Evolutionary conservation across 2,888 invertebrate genomes (phyloP).

Genomic region (Emesis castigata): DNA sequence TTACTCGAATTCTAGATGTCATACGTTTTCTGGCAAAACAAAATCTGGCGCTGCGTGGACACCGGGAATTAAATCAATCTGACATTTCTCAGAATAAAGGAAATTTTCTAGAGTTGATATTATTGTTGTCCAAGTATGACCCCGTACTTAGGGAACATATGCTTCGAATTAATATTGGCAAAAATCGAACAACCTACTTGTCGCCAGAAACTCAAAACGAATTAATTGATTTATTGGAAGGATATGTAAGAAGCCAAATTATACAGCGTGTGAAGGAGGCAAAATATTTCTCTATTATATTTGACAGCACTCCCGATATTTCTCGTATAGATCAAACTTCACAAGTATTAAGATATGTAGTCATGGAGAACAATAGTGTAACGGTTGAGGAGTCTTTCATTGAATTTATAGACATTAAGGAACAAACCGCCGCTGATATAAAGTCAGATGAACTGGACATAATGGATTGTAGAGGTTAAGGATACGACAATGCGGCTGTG

Average conservation of each 20-base stretch:
- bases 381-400: background rate
- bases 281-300: background rate
- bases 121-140: constrained; percentile 7
- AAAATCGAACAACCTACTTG: constrained; percentile 2
- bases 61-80: background rate
- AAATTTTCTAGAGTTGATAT: background rate
- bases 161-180: background rate
- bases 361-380: background rate
- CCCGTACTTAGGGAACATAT: constrained; percentile 2
- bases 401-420: no score
- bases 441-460: no score
- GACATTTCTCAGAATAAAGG: background rate
- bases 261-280: constrained; percentile 1
- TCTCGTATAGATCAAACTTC: background rate
- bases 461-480: no score
- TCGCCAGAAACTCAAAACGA: constrained; percentile 13
- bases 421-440: no score
- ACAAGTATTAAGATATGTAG: constrained; percentile 5
- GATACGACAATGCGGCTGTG: no score
- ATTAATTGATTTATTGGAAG: constrained; percentile 1
- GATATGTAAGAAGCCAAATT: constrained; percentile 1
- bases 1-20: constrained; percentile 4
- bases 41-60: constrained; percentile 5
- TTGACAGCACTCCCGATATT: constrained; percentile 10
- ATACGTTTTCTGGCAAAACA: constrained; percentile 14